Conservation (phyloP, 2,797 vertebrate genomes). For the Rhinella marina region DNA sequence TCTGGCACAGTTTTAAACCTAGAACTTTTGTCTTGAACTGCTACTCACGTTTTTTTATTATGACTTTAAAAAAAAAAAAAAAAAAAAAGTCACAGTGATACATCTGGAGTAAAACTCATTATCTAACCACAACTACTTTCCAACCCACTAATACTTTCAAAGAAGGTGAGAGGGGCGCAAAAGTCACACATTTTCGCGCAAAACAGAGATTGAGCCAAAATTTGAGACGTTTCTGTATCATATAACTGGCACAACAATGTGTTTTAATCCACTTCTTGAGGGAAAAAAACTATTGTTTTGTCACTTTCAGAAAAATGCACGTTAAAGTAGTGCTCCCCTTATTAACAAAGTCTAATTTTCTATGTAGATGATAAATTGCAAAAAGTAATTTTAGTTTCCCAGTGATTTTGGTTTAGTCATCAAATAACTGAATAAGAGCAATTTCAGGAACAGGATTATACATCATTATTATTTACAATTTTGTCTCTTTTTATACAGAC, state of each 20-base stretch:
- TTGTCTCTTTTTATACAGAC: not conserved
- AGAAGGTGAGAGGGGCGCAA: too few relatives aligned
- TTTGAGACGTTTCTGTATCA: too few relatives aligned
- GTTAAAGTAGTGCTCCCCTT: constrained; percentile 10
- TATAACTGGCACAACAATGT: not conserved
- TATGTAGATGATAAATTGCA: constrained; percentile 8
- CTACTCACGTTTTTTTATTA: too few relatives aligned
- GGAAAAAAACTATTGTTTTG: not conserved
- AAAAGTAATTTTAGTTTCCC: constrained; percentile 19
- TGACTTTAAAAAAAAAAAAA: too few relatives aligned
- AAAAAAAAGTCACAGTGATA: too few relatives aligned
- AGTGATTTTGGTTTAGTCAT: constrained; percentile 40
- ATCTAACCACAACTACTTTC: too few relatives aligned
- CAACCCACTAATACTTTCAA: too few relatives aligned
- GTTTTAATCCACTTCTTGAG: not conserved
- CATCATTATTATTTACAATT: constrained; percentile 29
- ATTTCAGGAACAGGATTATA: constrained; percentile 3
- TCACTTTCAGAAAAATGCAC: not conserved
- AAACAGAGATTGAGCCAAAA: too few relatives aligned
- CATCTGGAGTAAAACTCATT: too few relatives aligned
- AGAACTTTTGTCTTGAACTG: too few relatives aligned
- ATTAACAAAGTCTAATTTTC: constrained; percentile 28
- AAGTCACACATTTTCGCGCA: too few relatives aligned
- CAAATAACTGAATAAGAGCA: constrained; percentile 10
- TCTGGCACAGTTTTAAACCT: too few relatives aligned